These are phyloP conservation scores for Anoura caudifer DNA, from an alignment of 2,113 vertebrate species.

Conservation along the genomic window DNA sequence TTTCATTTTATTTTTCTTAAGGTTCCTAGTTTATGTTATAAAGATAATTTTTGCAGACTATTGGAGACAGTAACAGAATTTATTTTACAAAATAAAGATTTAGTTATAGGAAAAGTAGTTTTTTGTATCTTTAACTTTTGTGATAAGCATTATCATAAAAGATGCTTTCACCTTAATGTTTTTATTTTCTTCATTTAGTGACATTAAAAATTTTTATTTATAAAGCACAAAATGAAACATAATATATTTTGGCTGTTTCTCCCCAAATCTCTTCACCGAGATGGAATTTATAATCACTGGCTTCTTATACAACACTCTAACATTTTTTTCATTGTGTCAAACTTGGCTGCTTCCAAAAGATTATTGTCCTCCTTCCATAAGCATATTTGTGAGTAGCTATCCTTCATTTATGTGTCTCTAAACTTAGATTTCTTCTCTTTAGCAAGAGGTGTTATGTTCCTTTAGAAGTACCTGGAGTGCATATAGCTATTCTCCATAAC, in stretches of 20 bases:
- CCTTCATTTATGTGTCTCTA: background rate
- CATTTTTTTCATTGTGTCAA: background rate
- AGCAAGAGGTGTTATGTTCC: background rate
- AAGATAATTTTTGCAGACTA: background rate
- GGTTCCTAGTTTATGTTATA: background rate
- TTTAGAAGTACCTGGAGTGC: background rate
- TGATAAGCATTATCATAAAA: background rate
- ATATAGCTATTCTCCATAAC: background rate
- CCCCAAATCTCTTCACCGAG: background rate
- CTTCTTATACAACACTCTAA: background rate
- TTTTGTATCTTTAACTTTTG: background rate
- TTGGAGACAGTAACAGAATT: background rate
- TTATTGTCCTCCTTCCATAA: background rate
- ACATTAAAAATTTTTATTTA: background rate
- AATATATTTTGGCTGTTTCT: background rate
- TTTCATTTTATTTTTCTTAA: background rate
- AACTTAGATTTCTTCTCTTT: background rate
- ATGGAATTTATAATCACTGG: background rate
- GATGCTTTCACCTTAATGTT: background rate
- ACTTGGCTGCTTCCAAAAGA: background rate
- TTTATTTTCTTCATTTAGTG: conserved; percentile 8
- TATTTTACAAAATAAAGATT: conserved; percentile 28
- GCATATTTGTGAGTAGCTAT: background rate
- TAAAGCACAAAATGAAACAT: background rate
- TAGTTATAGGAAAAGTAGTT: background rate